Percentiles rank a stretch among this genome's conserved stretches.
These are phyloP conservation scores for Papilio polyxenes DNA, from an alignment of 1,140 invertebrate species.

Conservation along the genomic window DNA sequence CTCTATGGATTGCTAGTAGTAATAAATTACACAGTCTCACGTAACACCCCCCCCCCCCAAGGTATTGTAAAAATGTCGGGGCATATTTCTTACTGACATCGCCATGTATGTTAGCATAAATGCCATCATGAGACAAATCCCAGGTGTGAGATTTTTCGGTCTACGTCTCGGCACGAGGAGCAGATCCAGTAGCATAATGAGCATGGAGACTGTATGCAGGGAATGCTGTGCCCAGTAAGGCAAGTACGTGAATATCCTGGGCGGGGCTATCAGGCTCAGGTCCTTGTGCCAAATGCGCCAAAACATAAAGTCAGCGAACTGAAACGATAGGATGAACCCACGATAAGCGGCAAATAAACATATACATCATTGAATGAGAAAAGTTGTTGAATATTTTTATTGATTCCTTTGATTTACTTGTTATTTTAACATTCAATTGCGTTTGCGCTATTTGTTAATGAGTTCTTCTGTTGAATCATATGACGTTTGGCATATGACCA, in stretches of 20 bases:
- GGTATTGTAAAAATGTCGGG: no score
- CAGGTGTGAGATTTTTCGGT: conserved; percentile 44
- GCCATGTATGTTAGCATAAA: conserved; percentile 46
- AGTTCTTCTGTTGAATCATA: no score
- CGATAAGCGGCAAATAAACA: no score
- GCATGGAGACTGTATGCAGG: conserved; percentile 53
- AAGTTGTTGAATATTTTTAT: no score
- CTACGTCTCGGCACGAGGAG: conserved; percentile 49
- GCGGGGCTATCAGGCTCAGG: conserved; percentile 48
- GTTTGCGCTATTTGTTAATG: no score
- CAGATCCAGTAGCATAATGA: conserved; percentile 49
- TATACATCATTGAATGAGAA: no score
- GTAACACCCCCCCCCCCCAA: no score
- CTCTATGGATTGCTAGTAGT: no score
- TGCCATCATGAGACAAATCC: conserved; percentile 38
- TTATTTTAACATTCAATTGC: no score
- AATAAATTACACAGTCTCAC: no score
- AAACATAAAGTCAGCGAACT: conserved; percentile 54
- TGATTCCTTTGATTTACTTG: no score
- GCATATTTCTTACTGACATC: conserved; percentile 49
- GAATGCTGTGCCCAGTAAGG: conserved; percentile 56
- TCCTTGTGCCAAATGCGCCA: conserved; percentile 53
- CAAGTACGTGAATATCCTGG: conserved; percentile 50
- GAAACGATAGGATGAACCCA: conserved; percentile 39
- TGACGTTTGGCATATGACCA: neutral